Evolutionary conservation across 2,888 invertebrate genomes (phyloP).

Genomic region (Peribatodes rhomboidaria): DNA sequence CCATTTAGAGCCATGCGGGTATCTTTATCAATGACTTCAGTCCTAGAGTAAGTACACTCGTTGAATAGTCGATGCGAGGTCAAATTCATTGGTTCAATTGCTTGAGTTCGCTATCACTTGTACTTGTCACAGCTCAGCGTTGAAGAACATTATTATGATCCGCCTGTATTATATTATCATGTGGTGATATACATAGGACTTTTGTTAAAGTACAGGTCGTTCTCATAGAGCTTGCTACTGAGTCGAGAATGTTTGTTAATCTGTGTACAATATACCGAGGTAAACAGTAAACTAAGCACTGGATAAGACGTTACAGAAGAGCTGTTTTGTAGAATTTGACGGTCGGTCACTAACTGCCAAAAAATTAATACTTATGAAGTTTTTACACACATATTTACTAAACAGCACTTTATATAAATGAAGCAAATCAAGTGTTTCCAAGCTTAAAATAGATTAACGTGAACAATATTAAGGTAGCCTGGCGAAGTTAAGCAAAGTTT

Average conservation of each 20-base stretch:
- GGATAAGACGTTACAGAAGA: no score
- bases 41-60: constrained; percentile 34
- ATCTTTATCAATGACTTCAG: constrained; percentile 38
- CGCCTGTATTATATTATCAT: no score
- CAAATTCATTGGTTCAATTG: constrained; percentile 79
- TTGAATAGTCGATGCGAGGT: constrained; percentile 59
- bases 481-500: constrained; percentile 62
- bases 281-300: no score
- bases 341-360: no score
- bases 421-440: constrained; percentile 21
- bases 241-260: no score
- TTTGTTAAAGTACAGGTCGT: no score
- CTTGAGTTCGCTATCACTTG: constrained; percentile 45
- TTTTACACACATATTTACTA: no score
- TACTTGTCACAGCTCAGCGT: constrained; percentile 18
- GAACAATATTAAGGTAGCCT: constrained; percentile 54
- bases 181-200: no score
- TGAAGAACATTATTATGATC: constrained; percentile 43
- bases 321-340: no score
- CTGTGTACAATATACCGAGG: no score
- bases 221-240: no score
- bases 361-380: no score
- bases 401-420: neutral
- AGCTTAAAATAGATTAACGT: constrained; percentile 25
- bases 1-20: constrained; percentile 40